phyloP scores from a whole-genome alignment of 2,888 invertebrate species.

The Cerastis leucographa region DNA sequence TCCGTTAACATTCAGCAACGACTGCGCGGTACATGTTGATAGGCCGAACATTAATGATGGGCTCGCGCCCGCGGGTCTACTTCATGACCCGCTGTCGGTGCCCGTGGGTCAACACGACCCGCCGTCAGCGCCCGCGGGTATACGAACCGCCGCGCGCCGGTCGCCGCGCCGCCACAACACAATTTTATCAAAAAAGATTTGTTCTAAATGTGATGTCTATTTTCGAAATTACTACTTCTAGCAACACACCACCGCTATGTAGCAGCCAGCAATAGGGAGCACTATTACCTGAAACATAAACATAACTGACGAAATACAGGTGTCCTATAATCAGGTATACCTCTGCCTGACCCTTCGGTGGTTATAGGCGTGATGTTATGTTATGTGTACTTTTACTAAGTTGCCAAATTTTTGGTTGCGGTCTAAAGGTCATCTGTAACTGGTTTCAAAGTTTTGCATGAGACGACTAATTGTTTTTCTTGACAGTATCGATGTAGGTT shows the following conservation, averaged over 20 bases:
- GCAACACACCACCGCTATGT: no score
- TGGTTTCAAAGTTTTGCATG: neutral
- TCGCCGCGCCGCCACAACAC: neutral
- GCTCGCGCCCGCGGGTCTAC: neutral
- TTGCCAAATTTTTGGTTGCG: neutral
- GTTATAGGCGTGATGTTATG: no score
- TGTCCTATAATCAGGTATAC: no score
- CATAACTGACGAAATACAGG: no score
- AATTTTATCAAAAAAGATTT: neutral
- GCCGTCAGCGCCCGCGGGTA: neutral
- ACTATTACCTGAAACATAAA: no score
- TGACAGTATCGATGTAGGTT: neutral
- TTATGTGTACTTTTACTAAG: neutral
- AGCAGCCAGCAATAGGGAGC: no score
- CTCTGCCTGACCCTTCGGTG: no score
- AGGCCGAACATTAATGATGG: slow-evolving; percentile 8
- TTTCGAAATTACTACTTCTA: no score
- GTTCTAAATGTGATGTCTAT: neutral
- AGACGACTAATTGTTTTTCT: neutral
- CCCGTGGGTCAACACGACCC: neutral
- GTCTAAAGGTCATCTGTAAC: neutral
- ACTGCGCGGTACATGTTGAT: slow-evolving; percentile 8
- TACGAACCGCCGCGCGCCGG: neutral
- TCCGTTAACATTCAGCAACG: slow-evolving; percentile 21
- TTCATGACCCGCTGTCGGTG: neutral